Base-by-base conservation (phyloP, 2,797 vertebrate species). In the Tauraco hartlaubi region DNA sequence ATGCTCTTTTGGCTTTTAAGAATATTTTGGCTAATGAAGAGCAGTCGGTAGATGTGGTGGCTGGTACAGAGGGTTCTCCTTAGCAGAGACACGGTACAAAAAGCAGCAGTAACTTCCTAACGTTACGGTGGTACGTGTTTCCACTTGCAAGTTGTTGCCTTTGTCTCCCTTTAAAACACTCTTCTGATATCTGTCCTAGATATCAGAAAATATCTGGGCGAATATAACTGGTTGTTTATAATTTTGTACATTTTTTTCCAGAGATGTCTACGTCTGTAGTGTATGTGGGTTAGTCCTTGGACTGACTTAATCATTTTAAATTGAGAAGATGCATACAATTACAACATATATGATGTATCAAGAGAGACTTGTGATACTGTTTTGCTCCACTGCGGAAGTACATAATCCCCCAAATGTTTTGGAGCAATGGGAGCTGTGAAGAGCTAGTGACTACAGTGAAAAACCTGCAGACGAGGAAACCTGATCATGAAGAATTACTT, bases 1-100 rank as follows among this genome's bases (percentile, higher is more conserved):
- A 88, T 71, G 48, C 46, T 12, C 63, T 31, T 80, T 83, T 93
- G 89, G 37, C 67, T 94, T 82, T 90, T 84, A 39, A 49, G 58
- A 93, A 94, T 84, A 73, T 85, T 85, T 52, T 77, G 52, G 66
- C 86, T 97, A 94, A 97, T 93, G 95, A 97, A 82, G 83, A 97
- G 64, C 90, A 96, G 97, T 94, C 69, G 59, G 97, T 94, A 94
- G 96, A 94, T 37, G 31, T 29, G 66, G 54, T 56, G 88, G 88
- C 72, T 26, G 23, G 66, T 59, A 71, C n/a, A 26, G 67, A 55
- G 71, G 73, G 54, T 49, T 95, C 33, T 66, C 33, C 14, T 31
- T 62, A 63, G 69, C 64, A 63, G 64, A 63, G 41, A 56, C n/a
- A 26, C 51, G 49, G 43, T 49, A 23, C 16, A 62, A 66, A 59